A percentile compares a stretch with the other conserved stretches of the same genome.
Evolutionary conservation across 2,888 invertebrate species (phyloP).

Genomic region (Chymomyza procnemis): DNA sequence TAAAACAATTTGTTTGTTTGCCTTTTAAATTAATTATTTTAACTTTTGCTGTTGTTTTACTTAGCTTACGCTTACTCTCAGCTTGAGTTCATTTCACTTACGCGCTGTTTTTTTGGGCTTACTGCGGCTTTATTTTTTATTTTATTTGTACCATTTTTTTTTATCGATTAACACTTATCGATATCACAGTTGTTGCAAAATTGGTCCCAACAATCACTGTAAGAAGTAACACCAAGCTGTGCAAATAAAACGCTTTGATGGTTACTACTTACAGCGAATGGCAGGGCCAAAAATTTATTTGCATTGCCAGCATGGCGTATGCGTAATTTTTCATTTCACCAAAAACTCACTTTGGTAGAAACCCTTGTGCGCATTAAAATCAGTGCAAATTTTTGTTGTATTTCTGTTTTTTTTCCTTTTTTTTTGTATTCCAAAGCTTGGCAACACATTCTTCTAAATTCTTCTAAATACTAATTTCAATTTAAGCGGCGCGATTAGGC

Average conservation of each 20-base stretch:
- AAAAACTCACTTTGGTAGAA: neutral
- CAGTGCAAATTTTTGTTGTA: conserved; percentile 16
- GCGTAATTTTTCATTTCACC: conserved; percentile 25
- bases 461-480: conserved; percentile 6
- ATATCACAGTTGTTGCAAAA: conserved; percentile 12
- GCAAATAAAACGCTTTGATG: conserved; percentile 87
- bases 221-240: conserved; percentile 97
- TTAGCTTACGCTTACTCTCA: too few species aligned
- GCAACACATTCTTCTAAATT: neutral
- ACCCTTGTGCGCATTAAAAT: conserved; percentile 42
- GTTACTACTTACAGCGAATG: conserved; percentile 93
- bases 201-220: conserved; percentile 88
- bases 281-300: conserved; percentile 67
- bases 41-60: too few species aligned
- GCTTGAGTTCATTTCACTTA: too few species aligned
- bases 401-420: neutral
- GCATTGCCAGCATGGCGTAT: conserved; percentile 33
- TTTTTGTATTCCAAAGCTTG: neutral
- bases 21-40: too few species aligned
- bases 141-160: neutral
- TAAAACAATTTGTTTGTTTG: too few species aligned
- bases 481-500: neutral
- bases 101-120: too few species aligned
- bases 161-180: neutral
- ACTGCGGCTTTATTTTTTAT: too few species aligned